Evolutionary conservation across 2,797 vertebrate genomes (phyloP).

Genomic region (Megalops cyprinoides): DNA sequence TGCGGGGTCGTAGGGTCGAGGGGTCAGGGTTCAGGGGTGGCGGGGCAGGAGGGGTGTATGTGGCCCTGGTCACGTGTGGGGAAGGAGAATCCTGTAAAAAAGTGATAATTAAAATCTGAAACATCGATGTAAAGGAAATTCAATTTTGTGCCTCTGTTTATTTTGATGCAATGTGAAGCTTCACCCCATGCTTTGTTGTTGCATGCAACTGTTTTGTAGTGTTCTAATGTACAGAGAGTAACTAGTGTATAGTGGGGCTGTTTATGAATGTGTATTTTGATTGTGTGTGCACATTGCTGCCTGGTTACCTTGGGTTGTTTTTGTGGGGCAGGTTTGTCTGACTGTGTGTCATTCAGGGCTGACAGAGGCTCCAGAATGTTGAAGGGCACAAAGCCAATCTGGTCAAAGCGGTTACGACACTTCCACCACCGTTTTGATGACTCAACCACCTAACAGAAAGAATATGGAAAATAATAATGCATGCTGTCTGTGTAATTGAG

Average conservation of each 20-base stretch:
- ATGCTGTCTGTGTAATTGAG: neutral
- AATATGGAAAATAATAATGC: neutral
- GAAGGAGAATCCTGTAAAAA: slow-evolving; percentile 57
- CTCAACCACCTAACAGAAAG: slow-evolving; percentile 78
- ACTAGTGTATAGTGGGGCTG: too few species aligned
- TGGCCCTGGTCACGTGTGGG: slow-evolving; percentile 50
- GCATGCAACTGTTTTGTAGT: neutral
- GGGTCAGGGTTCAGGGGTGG: slow-evolving; percentile 35
- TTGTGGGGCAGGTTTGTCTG: slow-evolving; percentile 50
- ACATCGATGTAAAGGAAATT: neutral
- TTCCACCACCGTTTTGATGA: slow-evolving; percentile 92
- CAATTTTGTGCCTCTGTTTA: neutral
- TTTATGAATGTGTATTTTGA: slow-evolving; percentile 3
- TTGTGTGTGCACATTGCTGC: slow-evolving; percentile 3
- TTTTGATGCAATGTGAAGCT: neutral
- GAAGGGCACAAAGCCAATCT: slow-evolving; percentile 86
- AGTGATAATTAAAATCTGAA: slow-evolving; percentile 22
- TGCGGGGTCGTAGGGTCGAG: slow-evolving; percentile 52
- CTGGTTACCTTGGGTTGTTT: slow-evolving; percentile 60
- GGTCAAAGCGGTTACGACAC: slow-evolving; percentile 77
- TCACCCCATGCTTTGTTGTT: neutral
- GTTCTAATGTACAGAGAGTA: neutral
- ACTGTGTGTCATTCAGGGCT: slow-evolving; percentile 47
- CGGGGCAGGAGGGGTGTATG: slow-evolving; percentile 50
- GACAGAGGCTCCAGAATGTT: slow-evolving; percentile 81